Percentiles rank a stretch among this genome's conserved stretches.
phyloP scores from a whole-genome alignment of 1,140 invertebrate genomes.

The Polypedilum pembai region DNA sequence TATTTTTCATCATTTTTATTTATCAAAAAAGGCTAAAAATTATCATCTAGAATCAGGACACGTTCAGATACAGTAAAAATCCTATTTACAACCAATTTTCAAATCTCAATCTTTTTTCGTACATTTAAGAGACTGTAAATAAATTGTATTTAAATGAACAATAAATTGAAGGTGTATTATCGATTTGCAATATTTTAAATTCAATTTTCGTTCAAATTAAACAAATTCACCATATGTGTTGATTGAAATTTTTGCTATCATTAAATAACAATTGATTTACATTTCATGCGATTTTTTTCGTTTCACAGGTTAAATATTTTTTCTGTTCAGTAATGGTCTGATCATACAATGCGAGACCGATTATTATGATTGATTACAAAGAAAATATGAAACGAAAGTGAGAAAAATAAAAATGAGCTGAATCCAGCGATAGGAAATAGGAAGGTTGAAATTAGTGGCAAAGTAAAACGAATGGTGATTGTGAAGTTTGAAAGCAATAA shows the following conservation, averaged over 20 bases:
- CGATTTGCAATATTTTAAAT: background rate
- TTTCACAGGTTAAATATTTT: background rate
- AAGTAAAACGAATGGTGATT: background rate
- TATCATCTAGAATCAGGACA: background rate
- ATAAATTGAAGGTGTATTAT: background rate
- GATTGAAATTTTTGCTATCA: background rate
- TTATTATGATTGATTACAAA: conserved; percentile 19
- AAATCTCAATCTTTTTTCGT: background rate
- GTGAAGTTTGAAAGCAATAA: background rate
- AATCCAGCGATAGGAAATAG: background rate
- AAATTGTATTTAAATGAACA: background rate
- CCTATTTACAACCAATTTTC: background rate
- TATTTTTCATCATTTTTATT: background rate
- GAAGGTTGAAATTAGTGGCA: background rate
- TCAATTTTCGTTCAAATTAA: background rate
- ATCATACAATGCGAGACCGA: background rate
- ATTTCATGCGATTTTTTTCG: background rate
- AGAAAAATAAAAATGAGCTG: background rate
- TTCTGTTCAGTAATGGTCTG: background rate
- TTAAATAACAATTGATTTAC: background rate
- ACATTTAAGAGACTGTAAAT: background rate
- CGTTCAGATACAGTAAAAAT: background rate
- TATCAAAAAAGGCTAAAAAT: background rate
- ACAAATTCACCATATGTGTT: background rate
- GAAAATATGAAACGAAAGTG: background rate